Evolutionary conservation across 2,113 vertebrate genomes (phyloP).

Genomic region (Dolichotis patagonum): DNA sequence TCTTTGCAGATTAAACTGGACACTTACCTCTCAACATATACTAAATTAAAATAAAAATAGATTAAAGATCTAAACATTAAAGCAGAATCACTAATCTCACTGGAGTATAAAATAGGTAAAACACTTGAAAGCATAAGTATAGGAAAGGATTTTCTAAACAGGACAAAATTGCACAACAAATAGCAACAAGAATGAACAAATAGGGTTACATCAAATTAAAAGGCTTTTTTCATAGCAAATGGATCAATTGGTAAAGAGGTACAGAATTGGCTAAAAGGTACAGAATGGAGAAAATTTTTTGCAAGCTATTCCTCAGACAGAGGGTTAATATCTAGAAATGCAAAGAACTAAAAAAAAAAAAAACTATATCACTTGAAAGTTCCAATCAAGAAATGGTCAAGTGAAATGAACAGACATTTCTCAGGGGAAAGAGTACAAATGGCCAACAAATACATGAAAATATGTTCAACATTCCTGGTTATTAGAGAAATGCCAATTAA

Average conservation of each 20-base stretch:
- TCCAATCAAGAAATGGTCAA: neutral
- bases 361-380: neutral
- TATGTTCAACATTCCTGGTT: neutral
- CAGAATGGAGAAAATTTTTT: neutral
- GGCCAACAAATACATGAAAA: neutral
- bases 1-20: neutral
- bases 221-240: neutral
- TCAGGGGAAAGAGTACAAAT: neutral
- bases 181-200: neutral
- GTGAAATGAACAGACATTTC: neutral
- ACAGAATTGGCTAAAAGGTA: too few species aligned
- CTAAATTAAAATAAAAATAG: neutral
- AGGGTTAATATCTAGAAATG: neutral
- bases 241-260: neutral
- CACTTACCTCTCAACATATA: neutral
- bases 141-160: neutral
- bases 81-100: neutral
- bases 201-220: neutral
- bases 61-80: neutral
- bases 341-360: neutral
- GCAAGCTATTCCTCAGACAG: neutral
- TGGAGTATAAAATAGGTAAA: neutral
- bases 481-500: neutral
- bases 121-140: neutral
- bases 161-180: neutral